These are phyloP conservation scores for Volucella inanis DNA, from an alignment of 2,888 invertebrate genomes.

Conservation along the genomic window DNA sequence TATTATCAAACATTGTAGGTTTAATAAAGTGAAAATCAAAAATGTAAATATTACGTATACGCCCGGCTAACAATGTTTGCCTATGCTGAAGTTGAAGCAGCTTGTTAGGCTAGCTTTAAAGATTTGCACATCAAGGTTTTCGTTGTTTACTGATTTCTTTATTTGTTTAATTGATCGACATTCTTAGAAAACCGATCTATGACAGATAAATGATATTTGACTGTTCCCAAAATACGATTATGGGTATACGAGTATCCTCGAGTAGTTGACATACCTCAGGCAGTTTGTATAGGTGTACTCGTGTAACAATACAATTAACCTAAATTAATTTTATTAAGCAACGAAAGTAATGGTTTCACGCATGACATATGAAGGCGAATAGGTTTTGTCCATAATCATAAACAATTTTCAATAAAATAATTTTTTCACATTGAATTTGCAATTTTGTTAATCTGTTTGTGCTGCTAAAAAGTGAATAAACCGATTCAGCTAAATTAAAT, in stretches of 20 bases:
- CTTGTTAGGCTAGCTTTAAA: conserved; percentile 12
- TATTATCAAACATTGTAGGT: conserved; percentile 25
- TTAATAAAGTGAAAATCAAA: conserved; percentile 26
- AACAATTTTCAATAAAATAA: neutral
- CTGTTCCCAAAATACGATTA: neutral
- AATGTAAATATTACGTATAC: conserved; percentile 40
- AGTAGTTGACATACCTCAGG: too few species aligned
- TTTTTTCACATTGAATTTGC: conserved; percentile 8
- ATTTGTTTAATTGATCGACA: conserved; percentile 17
- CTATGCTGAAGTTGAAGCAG: neutral
- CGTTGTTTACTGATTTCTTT: conserved; percentile 1
- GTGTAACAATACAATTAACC: conserved; percentile 3
- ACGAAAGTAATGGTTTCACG: conserved; percentile 6
- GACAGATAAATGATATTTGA: neutral
- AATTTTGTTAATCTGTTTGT: neutral
- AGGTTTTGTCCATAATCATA: conserved; percentile 16
- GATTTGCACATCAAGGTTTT: conserved; percentile 39
- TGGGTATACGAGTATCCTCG: too few species aligned
- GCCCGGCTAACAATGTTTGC: conserved; percentile 6
- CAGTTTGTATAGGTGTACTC: neutral
- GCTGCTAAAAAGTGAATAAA: conserved; percentile 1
- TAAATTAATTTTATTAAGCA: conserved; percentile 15
- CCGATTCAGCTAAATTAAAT: neutral
- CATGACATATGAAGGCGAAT: conserved; percentile 10
- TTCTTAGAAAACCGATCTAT: conserved; percentile 6